These are phyloP conservation scores for Zosterops borbonicus DNA, from an alignment of 2,113 vertebrate species.

Conservation along the genomic window DNA sequence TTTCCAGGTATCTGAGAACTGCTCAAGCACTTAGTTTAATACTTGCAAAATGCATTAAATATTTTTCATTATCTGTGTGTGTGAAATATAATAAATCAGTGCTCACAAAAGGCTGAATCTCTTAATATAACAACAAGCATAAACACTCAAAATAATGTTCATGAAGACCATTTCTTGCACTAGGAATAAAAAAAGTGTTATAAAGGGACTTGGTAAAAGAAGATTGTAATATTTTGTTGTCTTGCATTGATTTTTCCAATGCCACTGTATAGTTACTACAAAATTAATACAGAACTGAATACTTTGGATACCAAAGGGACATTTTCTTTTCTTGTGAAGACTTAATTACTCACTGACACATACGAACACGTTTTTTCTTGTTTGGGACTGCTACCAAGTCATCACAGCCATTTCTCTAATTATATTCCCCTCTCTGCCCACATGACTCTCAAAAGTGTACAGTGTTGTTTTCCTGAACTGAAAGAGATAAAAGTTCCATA, in stretches of 20 bases:
- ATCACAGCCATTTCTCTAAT: neutral
- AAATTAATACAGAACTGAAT: neutral
- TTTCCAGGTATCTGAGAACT: neutral
- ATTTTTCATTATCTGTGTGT: neutral
- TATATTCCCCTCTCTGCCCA: neutral
- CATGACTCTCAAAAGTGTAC: neutral
- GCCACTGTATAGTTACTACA: neutral
- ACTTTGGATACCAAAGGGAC: neutral
- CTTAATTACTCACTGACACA: neutral
- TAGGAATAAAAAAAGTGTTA: neutral
- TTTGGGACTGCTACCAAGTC: neutral
- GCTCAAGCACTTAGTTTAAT: neutral
- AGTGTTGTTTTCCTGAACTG: neutral
- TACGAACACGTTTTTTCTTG: neutral
- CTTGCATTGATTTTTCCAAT: neutral
- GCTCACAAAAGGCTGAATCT: neutral
- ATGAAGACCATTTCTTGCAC: neutral
- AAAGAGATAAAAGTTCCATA: neutral
- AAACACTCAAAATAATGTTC: neutral
- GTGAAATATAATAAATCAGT: neutral
- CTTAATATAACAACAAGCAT: neutral
- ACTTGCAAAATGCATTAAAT: neutral
- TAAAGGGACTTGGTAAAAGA: neutral
- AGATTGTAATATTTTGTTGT: neutral
- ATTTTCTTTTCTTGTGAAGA: neutral